Evolutionary conservation across 2,797 vertebrate genomes (phyloP), one percentile per base, ranked within the genome.

Genomic region (Neostethus bicornis): DNA sequence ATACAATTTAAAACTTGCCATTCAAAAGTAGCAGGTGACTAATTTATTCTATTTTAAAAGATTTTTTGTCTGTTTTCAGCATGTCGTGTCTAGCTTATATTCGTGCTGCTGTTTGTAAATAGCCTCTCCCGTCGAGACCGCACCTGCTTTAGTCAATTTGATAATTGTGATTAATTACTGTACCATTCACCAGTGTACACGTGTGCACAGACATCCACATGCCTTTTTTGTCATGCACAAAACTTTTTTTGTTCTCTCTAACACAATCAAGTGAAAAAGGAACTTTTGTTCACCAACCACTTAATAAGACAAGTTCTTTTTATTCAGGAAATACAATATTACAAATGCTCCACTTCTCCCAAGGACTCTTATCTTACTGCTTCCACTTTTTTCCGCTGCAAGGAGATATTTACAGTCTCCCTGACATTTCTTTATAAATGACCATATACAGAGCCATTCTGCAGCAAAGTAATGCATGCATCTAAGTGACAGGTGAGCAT

Each of bases 141-240:
- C 82, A 86, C 86, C 85, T 85, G 81, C 85, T 87, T 87, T 84
- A 84, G 82, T 88, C 85, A 81, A 70, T 62, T 78, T 78, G 81
- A 84, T 89, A 89, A 89, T 88, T 89, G 79, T 88, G 81, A 89
- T 90, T 85, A 88, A 89, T 89, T 85, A 84, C 66, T 67, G 74
- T 44, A 65, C 61, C 65, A 49, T 53, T 63, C 52, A 38, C 7
- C 0, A 61, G 60, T 55, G 61, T 37, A 57, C 39, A 13, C 26
- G 55, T 41, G 29, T 16, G 11, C 23, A 53, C 20, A 28, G 25
- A 2, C 47, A 1, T 11, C 4, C 29, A 16, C 41, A 38, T 35
- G 17, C 10, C 3, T 19, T 7, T 17, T n/a, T n/a, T n/a, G n/a
- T 24, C 19, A 17, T 58, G 37, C n/a, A 31, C 37, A 41, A 43